These are phyloP conservation scores for Gasterosteus nipponicus DNA, from an alignment of 2,113 vertebrate genomes.

Conservation along the genomic window DNA sequence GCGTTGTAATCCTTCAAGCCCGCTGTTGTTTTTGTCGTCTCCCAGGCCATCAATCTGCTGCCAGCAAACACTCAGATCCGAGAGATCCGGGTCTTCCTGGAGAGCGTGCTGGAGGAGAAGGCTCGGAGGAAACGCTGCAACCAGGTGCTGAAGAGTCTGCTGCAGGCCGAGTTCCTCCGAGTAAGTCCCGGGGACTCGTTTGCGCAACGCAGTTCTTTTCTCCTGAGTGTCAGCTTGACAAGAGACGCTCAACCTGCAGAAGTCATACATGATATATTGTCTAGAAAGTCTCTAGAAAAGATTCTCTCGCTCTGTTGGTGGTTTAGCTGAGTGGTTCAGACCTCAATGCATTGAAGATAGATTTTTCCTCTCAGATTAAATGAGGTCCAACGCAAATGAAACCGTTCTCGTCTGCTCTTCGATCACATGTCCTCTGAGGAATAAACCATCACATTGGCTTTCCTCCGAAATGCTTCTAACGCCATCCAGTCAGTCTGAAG, in stretches of 20 bases:
- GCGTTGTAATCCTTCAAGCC: too few relatives aligned
- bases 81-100: slow-evolving; percentile 95
- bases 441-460: not conserved
- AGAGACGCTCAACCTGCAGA: too few relatives aligned
- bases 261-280: too few relatives aligned
- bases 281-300: too few relatives aligned
- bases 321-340: too few relatives aligned
- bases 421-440: not conserved
- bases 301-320: too few relatives aligned
- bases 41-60: slow-evolving; percentile 93
- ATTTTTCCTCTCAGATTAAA: slow-evolving; percentile 10
- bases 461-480: not conserved
- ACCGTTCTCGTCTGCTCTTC: not conserved
- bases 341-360: not conserved
- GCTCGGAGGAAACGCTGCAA: slow-evolving; percentile 93
- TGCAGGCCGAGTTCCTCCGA: slow-evolving; percentile 95
- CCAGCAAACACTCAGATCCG: slow-evolving; percentile 97
- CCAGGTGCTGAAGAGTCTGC: slow-evolving; percentile 97
- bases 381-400: not conserved
- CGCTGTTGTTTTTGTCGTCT: not conserved
- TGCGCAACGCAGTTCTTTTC: too few relatives aligned
- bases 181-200: slow-evolving; percentile 70
- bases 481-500: not conserved
- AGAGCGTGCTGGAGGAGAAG: slow-evolving; percentile 97
- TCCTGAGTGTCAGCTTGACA: too few relatives aligned